Percentiles rank a stretch among this genome's conserved stretches.
phyloP scores from a whole-genome alignment of 2,113 vertebrate species.

The Cyanocitta stelleri region DNA sequence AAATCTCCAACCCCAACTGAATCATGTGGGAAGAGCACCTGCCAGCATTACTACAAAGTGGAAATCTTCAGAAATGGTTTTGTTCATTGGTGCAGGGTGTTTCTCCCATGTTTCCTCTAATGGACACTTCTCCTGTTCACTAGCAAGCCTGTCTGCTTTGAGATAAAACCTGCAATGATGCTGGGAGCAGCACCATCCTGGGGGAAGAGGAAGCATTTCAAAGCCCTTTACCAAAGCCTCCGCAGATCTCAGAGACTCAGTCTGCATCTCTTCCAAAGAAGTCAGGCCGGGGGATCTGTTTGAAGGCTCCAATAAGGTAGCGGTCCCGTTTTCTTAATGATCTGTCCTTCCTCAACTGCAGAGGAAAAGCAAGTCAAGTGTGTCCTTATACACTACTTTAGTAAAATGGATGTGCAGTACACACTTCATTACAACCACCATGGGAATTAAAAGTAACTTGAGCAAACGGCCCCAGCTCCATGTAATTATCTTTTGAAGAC shows the following conservation, averaged over 20 bases:
- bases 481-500: constrained; percentile 22
- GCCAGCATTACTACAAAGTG: neutral
- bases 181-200: neutral
- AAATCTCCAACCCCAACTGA: neutral
- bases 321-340: neutral
- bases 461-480: constrained; percentile 23
- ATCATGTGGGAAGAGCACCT: neutral
- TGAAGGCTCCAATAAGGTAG: neutral
- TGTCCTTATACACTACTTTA: constrained; percentile 38
- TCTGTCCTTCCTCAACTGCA: constrained; percentile 16
- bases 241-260: neutral
- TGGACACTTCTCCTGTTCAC: neutral
- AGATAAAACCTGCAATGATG: neutral
- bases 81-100: neutral
- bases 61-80: neutral
- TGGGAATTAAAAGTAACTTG: constrained; percentile 36
- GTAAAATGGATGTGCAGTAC: constrained; percentile 39
- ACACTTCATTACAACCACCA: neutral
- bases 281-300: neutral
- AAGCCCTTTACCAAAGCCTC: neutral
- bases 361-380: constrained; percentile 38
- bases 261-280: neutral
- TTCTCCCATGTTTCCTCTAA: neutral
- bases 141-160: neutral
- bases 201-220: neutral